Conservation (phyloP, 2,113 vertebrate genomes). For the Ptyas mucosa region DNA sequence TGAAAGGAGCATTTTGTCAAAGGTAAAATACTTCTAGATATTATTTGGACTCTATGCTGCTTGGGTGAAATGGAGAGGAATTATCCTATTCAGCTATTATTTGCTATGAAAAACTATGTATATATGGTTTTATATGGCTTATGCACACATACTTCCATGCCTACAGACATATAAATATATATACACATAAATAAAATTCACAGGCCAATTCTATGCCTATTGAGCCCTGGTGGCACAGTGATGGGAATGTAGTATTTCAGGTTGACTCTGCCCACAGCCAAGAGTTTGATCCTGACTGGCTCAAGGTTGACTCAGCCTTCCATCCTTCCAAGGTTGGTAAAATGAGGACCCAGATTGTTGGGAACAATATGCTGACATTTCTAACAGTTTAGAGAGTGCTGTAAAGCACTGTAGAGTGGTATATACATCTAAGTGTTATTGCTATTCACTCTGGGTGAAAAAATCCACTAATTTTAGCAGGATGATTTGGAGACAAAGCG, state of each 20-base stretch:
- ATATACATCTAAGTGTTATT: neutral
- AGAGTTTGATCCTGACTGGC: neutral
- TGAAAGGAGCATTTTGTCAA: slow-evolving; percentile 11
- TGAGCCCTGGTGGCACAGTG: neutral
- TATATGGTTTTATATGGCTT: neutral
- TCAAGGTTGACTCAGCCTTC: neutral
- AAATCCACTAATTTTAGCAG: neutral
- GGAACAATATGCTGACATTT: neutral
- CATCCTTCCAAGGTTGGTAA: neutral
- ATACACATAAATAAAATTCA: neutral
- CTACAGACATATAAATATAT: neutral
- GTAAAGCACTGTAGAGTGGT: neutral
- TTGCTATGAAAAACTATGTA: slow-evolving; percentile 27
- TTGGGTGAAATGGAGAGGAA: neutral
- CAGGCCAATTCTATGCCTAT: neutral
- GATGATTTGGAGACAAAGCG: neutral
- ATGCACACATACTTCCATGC: neutral
- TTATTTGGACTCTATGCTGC: slow-evolving; percentile 37
- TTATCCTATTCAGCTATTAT: slow-evolving; percentile 23
- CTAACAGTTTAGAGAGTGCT: neutral
- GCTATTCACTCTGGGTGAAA: neutral
- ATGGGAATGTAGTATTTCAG: neutral
- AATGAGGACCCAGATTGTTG: neutral
- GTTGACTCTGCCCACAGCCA: neutral
- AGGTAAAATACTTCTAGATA: slow-evolving; percentile 42